Base-by-base conservation (phyloP, 2,888 invertebrate genomes). In the Hirtodrosophila duncani region DNA sequence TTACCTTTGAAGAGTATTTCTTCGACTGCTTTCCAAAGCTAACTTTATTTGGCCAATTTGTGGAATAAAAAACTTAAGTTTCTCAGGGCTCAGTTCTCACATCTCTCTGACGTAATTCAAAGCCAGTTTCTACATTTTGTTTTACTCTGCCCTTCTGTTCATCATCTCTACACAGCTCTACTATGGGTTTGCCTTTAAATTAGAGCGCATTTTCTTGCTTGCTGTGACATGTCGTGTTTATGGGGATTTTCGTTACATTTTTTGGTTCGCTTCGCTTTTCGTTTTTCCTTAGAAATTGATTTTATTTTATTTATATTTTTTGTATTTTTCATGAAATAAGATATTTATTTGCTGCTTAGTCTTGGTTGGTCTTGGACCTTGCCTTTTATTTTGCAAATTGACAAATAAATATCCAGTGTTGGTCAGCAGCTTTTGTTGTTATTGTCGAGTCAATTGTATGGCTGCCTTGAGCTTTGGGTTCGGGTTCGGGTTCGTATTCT, bases 211-310 rank as follows among this genome's bases (percentile, higher is more conserved):
- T 37, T n/a, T 30, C 44, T 23, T 26, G 37, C 51, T 44, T 62
- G 52, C 45, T 79, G 81, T 75, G 82, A 81, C 71, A 72, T 79
- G 80, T 79, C 63, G 77, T 72, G 80, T 81, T 72, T 72, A 81
- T 79, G 80, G 80, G 81, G 74, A n/a, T n/a, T 79, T 72, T 71
- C 55, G 70, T 62, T 78, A 56, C 66, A n/a, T 58, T 61, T 57
- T 57, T 31, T 50, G 75, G 41, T 30, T 37, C 45, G 24, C 44
- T 51, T 63, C 18, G 23, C 24, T 31, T 46, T 17, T 11, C n/a
- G 16, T 21, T 45, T 33, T 53, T 48, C 63, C 55, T 67, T 71
- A 45, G 44, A 67, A 71, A 63, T 67, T 67, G 51, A 71, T 67
- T 81, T 79, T 43, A 62, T 62, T 78, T 81, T 67, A 68, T 69